Evolutionary conservation across 2,888 invertebrate genomes (phyloP), one percentile per base, ranked within the genome.

Genomic region (Napeogenes sylphis): DNA sequence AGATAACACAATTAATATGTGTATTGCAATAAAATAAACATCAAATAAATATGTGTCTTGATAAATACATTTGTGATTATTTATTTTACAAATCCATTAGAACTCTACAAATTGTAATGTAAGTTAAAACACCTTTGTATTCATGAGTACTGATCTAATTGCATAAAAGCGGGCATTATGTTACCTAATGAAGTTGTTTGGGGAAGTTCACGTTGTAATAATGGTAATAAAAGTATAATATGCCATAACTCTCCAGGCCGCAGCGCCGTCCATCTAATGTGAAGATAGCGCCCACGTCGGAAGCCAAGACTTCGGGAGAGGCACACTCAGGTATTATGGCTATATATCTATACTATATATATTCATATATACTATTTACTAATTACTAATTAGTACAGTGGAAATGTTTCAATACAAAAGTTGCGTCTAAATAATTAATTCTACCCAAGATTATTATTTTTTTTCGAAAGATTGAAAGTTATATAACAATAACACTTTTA

Each of bases 291-390:
- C 83, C 87, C 83, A 88, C 87, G 82, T 83, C 76, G 82, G 81
- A 83, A 80, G 80, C 80, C 86, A 84, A 87, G 76, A 84, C 89
- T 88, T 77, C 75, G 76, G 76, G 83, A 84, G 83, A 81, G 78
- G 77, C 75, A 74, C 71, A 69, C 65, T 75, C 2, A 10, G 2
- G 10, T 12, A 42, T 42, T 42, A 10, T 8, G 4, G 38, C 38
- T 21, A 38, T 38, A 6, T 4, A 8, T 38, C 38, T 6, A 38
- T 38, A 6, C 5, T 38, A 38, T 38, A 6, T 38, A 38, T 4
- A 8, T 8, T 38, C 8, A 38, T 38, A 6, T 38, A 38, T 5
- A 35, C 35, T 0, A 35, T 35, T 35, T 35, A 35, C 5, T 10
- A 10, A 0, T 10, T 10, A 42, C 3, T 10, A 6, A 38, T 42